Evolutionary conservation across 2,797 vertebrate genomes (phyloP).

Genomic region (Furcifer pardalis): DNA sequence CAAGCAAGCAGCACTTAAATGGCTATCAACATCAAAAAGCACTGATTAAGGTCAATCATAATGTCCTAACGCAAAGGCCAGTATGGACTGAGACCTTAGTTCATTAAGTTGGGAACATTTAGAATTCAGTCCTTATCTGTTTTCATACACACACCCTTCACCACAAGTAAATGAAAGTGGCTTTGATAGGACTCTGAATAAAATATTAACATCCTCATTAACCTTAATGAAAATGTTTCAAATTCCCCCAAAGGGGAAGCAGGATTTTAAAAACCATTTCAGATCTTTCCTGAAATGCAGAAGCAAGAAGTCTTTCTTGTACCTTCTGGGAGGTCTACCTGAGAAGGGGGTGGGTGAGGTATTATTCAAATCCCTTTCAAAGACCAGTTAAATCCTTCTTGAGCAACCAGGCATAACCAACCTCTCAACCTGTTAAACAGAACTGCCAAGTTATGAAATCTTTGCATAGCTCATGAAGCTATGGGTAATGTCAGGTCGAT

Average conservation of each 20-base stretch:
- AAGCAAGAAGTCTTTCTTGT: not conserved
- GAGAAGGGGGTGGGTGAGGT: not conserved
- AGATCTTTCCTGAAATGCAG: not conserved
- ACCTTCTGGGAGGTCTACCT: conserved; percentile 16
- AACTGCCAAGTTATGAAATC: not conserved
- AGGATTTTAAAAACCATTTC: conserved; percentile 7
- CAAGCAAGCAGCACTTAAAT: not conserved
- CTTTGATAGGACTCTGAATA: conserved; percentile 20
- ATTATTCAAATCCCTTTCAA: not conserved
- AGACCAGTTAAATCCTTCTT: not conserved
- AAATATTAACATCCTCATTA: conserved; percentile 35
- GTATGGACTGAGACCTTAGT: not conserved
- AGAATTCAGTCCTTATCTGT: conserved; percentile 15
- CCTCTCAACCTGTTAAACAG: not conserved
- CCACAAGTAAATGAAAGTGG: not conserved
- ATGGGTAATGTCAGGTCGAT: not conserved
- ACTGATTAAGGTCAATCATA: not conserved
- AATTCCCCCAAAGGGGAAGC: conserved; percentile 25
- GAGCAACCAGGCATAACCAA: not conserved
- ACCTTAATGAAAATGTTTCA: conserved; percentile 25
- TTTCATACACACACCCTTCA: not conserved
- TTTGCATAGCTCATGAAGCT: not conserved
- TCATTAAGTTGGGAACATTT: not conserved
- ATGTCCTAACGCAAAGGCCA: not conserved
- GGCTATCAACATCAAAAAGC: not conserved